A percentile compares a stretch with the other conserved stretches of the same genome.
These are phyloP conservation scores for Incurvaria masculella DNA, from an alignment of 2,888 invertebrate genomes.

Conservation along the genomic window DNA sequence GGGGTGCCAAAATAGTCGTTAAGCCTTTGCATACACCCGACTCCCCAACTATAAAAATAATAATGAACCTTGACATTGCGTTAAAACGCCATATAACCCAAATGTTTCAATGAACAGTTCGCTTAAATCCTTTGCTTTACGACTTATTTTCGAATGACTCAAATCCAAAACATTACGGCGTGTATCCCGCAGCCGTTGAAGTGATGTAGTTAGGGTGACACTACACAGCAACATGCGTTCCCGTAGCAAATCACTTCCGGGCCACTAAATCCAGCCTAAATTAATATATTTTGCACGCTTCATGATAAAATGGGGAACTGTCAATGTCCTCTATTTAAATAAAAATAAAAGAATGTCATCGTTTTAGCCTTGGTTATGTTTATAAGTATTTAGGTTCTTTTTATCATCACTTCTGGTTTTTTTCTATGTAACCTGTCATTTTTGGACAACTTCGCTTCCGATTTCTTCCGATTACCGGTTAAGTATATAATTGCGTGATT, in stretches of 20 bases:
- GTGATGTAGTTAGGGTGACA: constrained; percentile 32
- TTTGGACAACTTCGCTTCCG: too few relatives aligned
- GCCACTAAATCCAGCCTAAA: constrained; percentile 56
- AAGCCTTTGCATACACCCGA: constrained; percentile 31
- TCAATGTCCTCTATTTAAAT: not conserved
- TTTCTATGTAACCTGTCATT: too few relatives aligned
- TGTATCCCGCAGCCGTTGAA: not conserved
- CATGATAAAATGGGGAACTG: not conserved
- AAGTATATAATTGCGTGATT: too few relatives aligned
- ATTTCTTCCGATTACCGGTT: too few relatives aligned
- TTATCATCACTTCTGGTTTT: too few relatives aligned
- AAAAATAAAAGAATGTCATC: not conserved
- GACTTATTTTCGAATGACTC: not conserved
- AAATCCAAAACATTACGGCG: not conserved
- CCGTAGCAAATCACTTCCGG: constrained; percentile 58
- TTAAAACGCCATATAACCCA: not conserved
- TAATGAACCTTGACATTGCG: constrained; percentile 19
- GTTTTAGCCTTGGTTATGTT: not conserved
- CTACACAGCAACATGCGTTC: constrained; percentile 45
- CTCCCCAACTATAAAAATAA: constrained; percentile 31
- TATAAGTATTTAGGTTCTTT: too few relatives aligned
- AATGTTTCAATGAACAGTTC: not conserved
- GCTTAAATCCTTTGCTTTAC: not conserved
- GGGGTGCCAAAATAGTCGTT: constrained; percentile 24
- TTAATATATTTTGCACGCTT: constrained; percentile 57